phyloP scores from a whole-genome alignment of 2,888 invertebrate species.

The Catonia carolina region DNA sequence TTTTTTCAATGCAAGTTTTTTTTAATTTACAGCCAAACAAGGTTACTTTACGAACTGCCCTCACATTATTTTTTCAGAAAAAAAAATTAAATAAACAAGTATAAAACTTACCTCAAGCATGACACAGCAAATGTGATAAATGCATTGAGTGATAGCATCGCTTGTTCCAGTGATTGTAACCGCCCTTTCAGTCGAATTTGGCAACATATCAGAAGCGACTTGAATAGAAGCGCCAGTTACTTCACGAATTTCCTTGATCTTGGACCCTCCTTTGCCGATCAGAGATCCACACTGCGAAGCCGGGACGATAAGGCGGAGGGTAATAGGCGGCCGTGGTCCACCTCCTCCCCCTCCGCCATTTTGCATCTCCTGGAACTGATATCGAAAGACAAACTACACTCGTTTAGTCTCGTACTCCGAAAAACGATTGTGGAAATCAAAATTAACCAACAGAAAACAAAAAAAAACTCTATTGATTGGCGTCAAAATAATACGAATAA shows the following conservation, averaged over 20 bases:
- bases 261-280: conserved; percentile 98
- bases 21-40: too few species aligned
- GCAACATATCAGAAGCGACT: conserved; percentile 99
- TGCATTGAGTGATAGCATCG: conserved; percentile 97
- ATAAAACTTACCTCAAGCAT: conserved; percentile 95
- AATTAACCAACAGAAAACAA: too few species aligned
- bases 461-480: too few species aligned
- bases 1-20: too few species aligned
- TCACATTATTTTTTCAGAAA: too few species aligned
- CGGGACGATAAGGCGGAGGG: conserved; percentile 94
- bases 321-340: conserved; percentile 80
- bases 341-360: conserved; percentile 34
- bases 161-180: conserved; percentile 97
- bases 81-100: too few species aligned
- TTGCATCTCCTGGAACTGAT: conserved; percentile 36
- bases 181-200: conserved; percentile 96
- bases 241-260: conserved; percentile 99
- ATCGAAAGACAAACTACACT: conserved; percentile 6
- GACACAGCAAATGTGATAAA: conserved; percentile 98
- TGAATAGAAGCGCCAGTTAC: conserved; percentile 87
- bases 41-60: too few species aligned
- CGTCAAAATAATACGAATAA: too few species aligned
- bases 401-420: too few species aligned
- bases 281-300: conserved; percentile 99
- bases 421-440: too few species aligned